Conservation (phyloP, 1,140 invertebrate genomes). For the Drosophila yakuba region DNA sequence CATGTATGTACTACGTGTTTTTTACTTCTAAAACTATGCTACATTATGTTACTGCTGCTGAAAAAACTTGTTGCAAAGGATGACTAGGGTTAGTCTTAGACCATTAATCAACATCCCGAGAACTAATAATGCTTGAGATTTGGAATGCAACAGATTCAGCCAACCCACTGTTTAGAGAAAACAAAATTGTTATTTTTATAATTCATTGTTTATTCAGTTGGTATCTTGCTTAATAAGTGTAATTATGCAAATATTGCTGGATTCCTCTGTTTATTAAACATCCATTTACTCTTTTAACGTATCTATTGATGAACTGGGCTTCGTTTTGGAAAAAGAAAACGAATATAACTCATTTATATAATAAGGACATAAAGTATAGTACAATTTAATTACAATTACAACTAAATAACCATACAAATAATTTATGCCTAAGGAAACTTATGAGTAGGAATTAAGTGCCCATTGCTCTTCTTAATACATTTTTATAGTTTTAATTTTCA, state of each 20-base stretch:
- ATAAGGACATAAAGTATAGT: conserved; percentile 64
- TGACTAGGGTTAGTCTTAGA: too few species aligned
- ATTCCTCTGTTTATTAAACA: conserved; percentile 54
- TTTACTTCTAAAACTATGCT: not conserved
- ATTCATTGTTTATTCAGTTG: conserved; percentile 59
- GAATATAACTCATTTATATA: conserved; percentile 53
- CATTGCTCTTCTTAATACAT: conserved; percentile 46
- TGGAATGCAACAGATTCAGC: too few species aligned
- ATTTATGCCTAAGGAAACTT: conserved; percentile 66
- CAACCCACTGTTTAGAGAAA: not conserved
- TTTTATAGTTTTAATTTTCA: conserved; percentile 44
- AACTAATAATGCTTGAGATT: too few species aligned
- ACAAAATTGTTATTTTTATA: conserved; percentile 15
- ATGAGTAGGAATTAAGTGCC: conserved; percentile 60
- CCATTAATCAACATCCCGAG: too few species aligned
- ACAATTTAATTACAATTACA: conserved; percentile 74
- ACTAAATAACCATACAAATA: conserved; percentile 77
- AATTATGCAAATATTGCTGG: conserved; percentile 75
- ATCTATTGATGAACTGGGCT: conserved; percentile 47
- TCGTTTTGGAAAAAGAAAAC: conserved; percentile 60
- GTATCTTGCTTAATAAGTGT: conserved; percentile 55
- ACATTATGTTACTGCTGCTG: too few species aligned
- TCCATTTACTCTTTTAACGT: conserved; percentile 31
- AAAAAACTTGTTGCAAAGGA: too few species aligned
- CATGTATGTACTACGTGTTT: not conserved